phyloP scores from a whole-genome alignment of 64 coral and sea anemone species.

The Montipora efflorescens region DNA sequence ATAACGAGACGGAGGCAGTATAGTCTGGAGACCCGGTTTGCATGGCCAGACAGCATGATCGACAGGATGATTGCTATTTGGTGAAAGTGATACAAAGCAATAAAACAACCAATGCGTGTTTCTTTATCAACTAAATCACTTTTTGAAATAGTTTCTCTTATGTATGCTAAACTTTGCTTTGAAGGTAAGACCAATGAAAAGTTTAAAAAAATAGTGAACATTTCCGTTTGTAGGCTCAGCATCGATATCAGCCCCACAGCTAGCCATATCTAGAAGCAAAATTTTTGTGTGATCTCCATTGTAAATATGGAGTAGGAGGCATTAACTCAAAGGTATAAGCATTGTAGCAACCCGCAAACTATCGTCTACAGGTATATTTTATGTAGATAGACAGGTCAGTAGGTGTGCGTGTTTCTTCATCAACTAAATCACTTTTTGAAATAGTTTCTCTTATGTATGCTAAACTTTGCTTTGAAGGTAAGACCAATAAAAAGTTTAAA shows the following conservation, averaged over 20 bases:
- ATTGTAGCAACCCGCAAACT: too few relatives aligned
- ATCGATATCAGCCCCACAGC: background rate
- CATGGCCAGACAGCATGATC: background rate
- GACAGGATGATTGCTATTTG: too few relatives aligned
- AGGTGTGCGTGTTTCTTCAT: background rate
- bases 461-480: background rate
- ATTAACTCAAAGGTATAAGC: slow-evolving; percentile 1
- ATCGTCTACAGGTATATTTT: too few relatives aligned
- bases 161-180: too few relatives aligned
- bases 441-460: background rate
- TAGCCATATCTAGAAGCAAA: slow-evolving; percentile 10
- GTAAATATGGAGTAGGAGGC: slow-evolving; percentile 19
- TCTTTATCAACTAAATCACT: too few relatives aligned
- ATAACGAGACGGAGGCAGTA: background rate
- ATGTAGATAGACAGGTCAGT: background rate
- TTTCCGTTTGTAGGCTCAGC: too few relatives aligned
- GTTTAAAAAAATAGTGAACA: too few relatives aligned
- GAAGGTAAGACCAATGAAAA: too few relatives aligned
- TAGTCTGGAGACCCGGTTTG: slow-evolving; percentile 11
- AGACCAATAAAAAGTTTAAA: background rate
- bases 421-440: too few relatives aligned
- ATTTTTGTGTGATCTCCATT: slow-evolving; percentile 8
- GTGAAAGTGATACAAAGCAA: too few relatives aligned
- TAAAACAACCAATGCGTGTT: too few relatives aligned
- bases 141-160: too few relatives aligned